These are phyloP conservation scores for Gari tellinella DNA, from an alignment of 2,888 invertebrate species.

Conservation along the genomic window DNA sequence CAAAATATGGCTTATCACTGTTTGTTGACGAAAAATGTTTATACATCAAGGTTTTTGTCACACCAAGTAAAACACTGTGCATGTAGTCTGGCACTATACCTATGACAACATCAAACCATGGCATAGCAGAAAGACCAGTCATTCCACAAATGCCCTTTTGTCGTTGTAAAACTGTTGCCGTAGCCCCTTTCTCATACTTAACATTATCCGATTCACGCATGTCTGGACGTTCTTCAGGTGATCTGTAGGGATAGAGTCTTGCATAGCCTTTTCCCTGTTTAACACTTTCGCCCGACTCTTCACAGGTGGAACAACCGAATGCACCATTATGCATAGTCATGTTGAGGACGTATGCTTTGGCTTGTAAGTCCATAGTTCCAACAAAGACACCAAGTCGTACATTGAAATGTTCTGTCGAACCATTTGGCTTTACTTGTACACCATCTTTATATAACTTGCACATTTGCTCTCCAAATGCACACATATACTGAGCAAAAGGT, in stretches of 20 bases:
- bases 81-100: slow-evolving; percentile 34
- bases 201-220: neutral
- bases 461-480: slow-evolving; percentile 8
- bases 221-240: too few relatives aligned
- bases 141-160: too few relatives aligned
- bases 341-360: too few relatives aligned
- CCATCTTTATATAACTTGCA: slow-evolving; percentile 3
- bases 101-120: slow-evolving; percentile 4
- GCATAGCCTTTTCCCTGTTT: too few relatives aligned
- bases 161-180: neutral
- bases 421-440: neutral
- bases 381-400: neutral
- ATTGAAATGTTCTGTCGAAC: neutral
- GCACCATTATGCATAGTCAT: too few relatives aligned
- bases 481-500: slow-evolving; percentile 17
- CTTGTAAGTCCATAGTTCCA: too few relatives aligned
- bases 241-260: too few relatives aligned
- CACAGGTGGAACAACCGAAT: too few relatives aligned
- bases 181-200: neutral
- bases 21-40: slow-evolving; percentile 12
- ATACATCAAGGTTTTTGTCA: slow-evolving; percentile 5
- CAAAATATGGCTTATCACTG: slow-evolving; percentile 7
- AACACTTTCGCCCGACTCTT: too few relatives aligned
- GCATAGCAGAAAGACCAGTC: too few relatives aligned
- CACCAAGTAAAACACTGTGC: slow-evolving; percentile 31